These are phyloP conservation scores for Junonia oenone DNA, from an alignment of 2,888 invertebrate species.

Conservation along the genomic window DNA sequence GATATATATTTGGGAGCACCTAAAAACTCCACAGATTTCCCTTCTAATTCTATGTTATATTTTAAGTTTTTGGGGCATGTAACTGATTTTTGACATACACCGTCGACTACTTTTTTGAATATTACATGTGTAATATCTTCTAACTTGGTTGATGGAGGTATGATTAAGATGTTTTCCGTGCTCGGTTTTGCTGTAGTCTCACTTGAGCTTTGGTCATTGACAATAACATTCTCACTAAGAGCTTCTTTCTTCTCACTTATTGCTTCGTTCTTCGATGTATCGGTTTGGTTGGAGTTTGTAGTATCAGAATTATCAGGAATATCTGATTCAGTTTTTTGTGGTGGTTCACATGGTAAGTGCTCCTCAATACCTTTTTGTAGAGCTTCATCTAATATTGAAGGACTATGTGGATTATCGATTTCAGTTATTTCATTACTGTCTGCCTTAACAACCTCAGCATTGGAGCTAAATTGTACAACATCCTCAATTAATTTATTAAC, in stretches of 20 bases:
- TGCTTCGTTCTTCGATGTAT: conserved; percentile 16
- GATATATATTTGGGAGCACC: conserved; percentile 72
- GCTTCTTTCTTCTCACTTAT: conserved; percentile 13
- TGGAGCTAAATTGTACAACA: conserved; percentile 42
- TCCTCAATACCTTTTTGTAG: conserved; percentile 59
- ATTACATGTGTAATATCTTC: conserved; percentile 54
- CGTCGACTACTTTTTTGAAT: conserved; percentile 58
- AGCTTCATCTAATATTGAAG: conserved; percentile 65
- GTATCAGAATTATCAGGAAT: conserved; percentile 7
- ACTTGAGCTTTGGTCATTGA: conserved; percentile 4
- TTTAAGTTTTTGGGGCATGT: conserved; percentile 67
- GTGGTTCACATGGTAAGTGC: conserved; percentile 41
- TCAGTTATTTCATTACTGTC: conserved; percentile 35
- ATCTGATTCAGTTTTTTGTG: conserved; percentile 10
- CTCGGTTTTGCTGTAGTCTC: conserved; percentile 11
- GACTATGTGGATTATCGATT: conserved; percentile 56
- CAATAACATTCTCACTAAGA: conserved; percentile 5
- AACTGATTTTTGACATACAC: conserved; percentile 57
- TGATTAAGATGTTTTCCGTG: conserved; percentile 29
- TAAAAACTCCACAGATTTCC: conserved; percentile 62
- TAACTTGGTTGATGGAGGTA: conserved; percentile 27
- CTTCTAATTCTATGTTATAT: conserved; percentile 62
- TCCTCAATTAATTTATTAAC: conserved; percentile 47
- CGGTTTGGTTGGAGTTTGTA: not conserved
- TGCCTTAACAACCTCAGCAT: conserved; percentile 33